Conservation (phyloP, 1,140 invertebrate genomes). For the Calephelis nemesis region DNA sequence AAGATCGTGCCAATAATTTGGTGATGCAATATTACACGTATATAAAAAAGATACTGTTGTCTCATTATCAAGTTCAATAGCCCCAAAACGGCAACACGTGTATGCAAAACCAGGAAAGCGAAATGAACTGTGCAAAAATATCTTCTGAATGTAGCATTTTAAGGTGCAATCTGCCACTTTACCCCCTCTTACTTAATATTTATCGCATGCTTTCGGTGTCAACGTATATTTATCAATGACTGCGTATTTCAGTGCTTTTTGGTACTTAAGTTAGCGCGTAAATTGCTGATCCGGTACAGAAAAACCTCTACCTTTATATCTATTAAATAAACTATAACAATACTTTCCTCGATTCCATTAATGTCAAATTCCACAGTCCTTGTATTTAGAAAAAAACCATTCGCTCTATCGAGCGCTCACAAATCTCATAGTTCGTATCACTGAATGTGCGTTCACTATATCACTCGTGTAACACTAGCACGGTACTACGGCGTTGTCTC, state of each 20-base stretch:
- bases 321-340: slow-evolving; percentile 40
- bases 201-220: slow-evolving; percentile 63
- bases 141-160: slow-evolving; percentile 53
- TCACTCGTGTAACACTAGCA: slow-evolving; percentile 66
- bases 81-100: slow-evolving; percentile 71
- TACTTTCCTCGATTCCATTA: slow-evolving; percentile 76
- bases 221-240: slow-evolving; percentile 71
- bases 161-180: slow-evolving; percentile 61
- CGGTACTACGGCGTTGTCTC: slow-evolving; percentile 48
- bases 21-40: slow-evolving; percentile 58
- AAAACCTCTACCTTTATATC: slow-evolving; percentile 20
- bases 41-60: slow-evolving; percentile 68
- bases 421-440: slow-evolving; percentile 74
- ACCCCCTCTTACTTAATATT: slow-evolving; percentile 45
- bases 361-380: slow-evolving; percentile 68
- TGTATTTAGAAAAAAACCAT: slow-evolving; percentile 60
- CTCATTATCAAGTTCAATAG: slow-evolving; percentile 78
- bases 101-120: slow-evolving; percentile 68
- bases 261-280: slow-evolving; percentile 35
- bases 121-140: slow-evolving; percentile 56
- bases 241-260: slow-evolving; percentile 45
- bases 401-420: slow-evolving; percentile 60
- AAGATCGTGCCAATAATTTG: slow-evolving; percentile 43
- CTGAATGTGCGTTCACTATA: slow-evolving; percentile 67
- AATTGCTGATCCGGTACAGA: slow-evolving; percentile 46